Base-by-base conservation (phyloP, 2,888 invertebrate species). In the Meteorus colon region DNA sequence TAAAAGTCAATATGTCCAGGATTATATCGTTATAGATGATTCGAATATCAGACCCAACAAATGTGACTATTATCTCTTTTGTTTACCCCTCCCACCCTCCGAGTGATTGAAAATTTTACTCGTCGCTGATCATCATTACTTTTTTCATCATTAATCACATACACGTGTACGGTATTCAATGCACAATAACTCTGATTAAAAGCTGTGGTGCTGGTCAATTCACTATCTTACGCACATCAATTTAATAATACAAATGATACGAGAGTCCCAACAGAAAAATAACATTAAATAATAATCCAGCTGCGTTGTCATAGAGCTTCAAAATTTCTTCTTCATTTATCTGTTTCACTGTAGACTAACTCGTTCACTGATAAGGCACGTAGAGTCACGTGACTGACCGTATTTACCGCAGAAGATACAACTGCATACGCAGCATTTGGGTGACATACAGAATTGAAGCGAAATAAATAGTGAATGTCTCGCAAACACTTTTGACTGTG, bases 1-100 rank as follows among this genome's bases (percentile, higher is more conserved):
- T 86, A 80, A 86, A 84, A 81, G 86, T 86, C 84, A 89, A 86
- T 86, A 89, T 87, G 89, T 89, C 88, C 88, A 89, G 88, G 82
- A 85, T 87, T 83, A 81, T 48, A 16, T n/a, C n/a, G 16, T 48
- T 48, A 16, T 4, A 3, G 2, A 48, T 48, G 4, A 48, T 48
- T 48, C 6, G 16, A 27, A 60, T 60, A 29, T 27, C 27, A 29
- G 14, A 10, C 5, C 55, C 55, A 19, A 55, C 1, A 12, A 41
- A 41, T 6, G 41, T 12, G 2, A 41, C 41, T 12, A 41, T 12
- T 41, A 12, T 41, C 41, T 12, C 41, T 12, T 12, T 1, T 8
- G 0, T 4, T 41, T 2, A 41, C 12, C 41, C 41, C 41, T 12
- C 41, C 41, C 41, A 0, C 41, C 41, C 12, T 2, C 41, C 41